Base-by-base conservation (phyloP, 1,140 invertebrate species). In the Eumeta japonica region DNA sequence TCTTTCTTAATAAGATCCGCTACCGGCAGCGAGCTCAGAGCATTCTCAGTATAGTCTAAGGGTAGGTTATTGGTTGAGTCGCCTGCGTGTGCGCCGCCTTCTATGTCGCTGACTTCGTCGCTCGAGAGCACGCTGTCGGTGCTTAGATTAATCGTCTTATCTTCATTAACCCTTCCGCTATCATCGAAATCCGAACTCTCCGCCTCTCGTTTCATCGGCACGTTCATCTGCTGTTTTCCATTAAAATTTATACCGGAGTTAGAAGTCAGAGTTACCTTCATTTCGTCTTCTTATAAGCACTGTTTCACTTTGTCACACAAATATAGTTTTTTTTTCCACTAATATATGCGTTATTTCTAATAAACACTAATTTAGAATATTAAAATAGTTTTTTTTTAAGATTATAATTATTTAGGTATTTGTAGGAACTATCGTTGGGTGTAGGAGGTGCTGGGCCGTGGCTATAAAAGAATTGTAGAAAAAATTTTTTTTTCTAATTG, bases 341-440 rank as follows among this genome's bases (percentile, higher is more conserved):
- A n/a, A n/a, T 59, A 48, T 61, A 65, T 58, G 55, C 62, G 64
- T 58, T 64, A 38, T 39, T 44, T 43, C 36, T 46, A 46, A 17
- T 28, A 33, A 39, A 29, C 27, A 57, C 48, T 63, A n/a, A n/a
- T n/a, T n/a, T n/a, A n/a, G n/a, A n/a, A n/a, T 58, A 56, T 53
- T 60, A 66, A 65, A 63, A 66, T 67, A 71, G 58, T 62, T 66
- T 57, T 68, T 55, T 67, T 58, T 71, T 60, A 54, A 48, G 65
- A 55, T 72, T 66, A 68, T 62, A 57, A 54, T 58, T 70, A 62
- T 57, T 58, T 75, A 77, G 73, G 73, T 77, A 77, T 67, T 74
- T 58, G 59, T 77, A 77, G 75, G 73, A 77, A 77, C 75, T 77
- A 75, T 77, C 75, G 75, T 77, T 77, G 70, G 64, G 55, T 64